Conservation (phyloP, 2,888 invertebrate species). For the Ariolimax columbianus region DNA sequence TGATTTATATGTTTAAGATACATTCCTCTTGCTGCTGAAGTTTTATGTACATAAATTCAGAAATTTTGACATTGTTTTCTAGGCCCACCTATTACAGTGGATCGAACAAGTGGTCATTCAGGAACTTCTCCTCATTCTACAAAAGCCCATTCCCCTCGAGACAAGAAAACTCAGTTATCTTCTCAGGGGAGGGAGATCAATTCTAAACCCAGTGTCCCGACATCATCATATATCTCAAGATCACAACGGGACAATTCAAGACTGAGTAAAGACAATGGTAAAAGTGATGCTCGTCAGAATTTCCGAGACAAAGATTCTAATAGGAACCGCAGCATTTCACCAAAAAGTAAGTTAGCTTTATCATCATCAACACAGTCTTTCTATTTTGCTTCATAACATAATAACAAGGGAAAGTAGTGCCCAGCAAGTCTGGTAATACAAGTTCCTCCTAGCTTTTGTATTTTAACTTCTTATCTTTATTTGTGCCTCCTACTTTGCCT, state of each 20-base stretch:
- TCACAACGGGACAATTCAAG: neutral
- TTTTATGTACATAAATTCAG: no score
- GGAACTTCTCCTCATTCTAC: constrained; percentile 14
- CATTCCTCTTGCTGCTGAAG: no score
- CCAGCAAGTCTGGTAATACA: no score
- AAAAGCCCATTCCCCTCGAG: constrained; percentile 10
- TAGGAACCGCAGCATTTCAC: neutral
- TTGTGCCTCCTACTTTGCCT: no score
- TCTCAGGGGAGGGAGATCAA: neutral
- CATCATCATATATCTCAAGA: neutral
- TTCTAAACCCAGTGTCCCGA: neutral
- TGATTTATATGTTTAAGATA: no score
- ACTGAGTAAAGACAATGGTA: constrained; percentile 9
- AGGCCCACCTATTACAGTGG: constrained; percentile 28
- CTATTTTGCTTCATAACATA: no score
- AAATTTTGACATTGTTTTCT: neutral
- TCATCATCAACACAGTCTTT: no score
- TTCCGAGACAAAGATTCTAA: constrained; percentile 5
- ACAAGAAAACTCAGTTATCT: neutral
- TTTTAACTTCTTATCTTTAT: no score
- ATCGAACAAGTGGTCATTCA: neutral
- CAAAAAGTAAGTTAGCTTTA: constrained; percentile 39
- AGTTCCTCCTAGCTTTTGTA: no score
- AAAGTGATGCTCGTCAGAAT: neutral
- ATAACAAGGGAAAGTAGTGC: no score